Evolutionary conservation across 1,140 invertebrate species (phyloP), one percentile per base, ranked within the genome.

Genomic region (Sarcophaga bullata): DNA sequence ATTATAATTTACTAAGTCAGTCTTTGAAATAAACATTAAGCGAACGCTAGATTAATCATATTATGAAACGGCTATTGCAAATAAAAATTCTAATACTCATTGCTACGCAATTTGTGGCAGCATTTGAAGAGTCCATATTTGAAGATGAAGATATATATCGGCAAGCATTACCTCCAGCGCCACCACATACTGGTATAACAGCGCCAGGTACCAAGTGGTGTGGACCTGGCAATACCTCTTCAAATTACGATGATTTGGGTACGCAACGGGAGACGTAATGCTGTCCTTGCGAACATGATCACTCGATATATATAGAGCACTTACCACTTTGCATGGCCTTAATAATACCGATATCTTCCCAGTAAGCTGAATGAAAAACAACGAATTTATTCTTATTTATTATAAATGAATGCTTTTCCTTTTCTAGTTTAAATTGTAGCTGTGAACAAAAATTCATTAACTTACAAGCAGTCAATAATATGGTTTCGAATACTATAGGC

Each of bases 231-330:
- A 94, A 95, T 86, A 91, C 93, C 15, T 94, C 96, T 0, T 87
- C 92, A 37, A 90, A 92, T 85, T 93, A 93, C 84, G 90, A 95
- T 47, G 95, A 97, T 85, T 90, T 97, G 8, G 96, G 96, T 0
- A 82, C 87, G 8, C 92, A 92, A 50, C 86, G 87, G 11, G 93
- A 94, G 72, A 93, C 95, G 0, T 96, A 90, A 49, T 97, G 96
- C 86, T 97, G 96, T 89, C 91, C n/a, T n/a, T n/a, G 96, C 1
- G 91, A 91, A 0, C 96, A 97, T 85, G 96, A 97, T 88, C 91
- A 93, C 83, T 97, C 76, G 88, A 92, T 50, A 89, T 90, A 0
- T 93, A n/a, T 96, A 17, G 89, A 90, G 52, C 93, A 3, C 80
- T 82, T 15, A 89, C 92, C 82, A 91, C 91, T 0, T 92, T 92